Evolutionary conservation across 1,140 invertebrate genomes (phyloP), one percentile per base, ranked within the genome.

Genomic region (Calephelis virginiensis): DNA sequence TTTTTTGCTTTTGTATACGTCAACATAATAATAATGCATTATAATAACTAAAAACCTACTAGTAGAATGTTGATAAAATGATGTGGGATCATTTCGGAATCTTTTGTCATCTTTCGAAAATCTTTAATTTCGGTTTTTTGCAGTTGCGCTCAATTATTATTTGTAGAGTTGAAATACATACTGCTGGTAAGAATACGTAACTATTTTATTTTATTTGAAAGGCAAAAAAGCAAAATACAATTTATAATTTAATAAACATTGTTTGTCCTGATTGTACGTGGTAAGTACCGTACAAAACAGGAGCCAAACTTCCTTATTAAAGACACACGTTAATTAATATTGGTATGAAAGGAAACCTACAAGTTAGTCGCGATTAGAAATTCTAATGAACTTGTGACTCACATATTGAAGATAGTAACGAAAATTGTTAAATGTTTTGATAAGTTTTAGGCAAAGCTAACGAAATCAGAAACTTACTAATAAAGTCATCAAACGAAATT

Each of bases 321-420:
- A 85, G 73, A 80, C 68, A 82, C 70, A 73, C 75, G 74, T 84
- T 90, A 89, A 90, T 90, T 87, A 90, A 89, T 90, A 85, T 81
- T 75, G 73, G 71, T 75, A 78, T 85, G 82, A 89, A 85, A 83
- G 85, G 85, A 78, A 80, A 83, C 86, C 87, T 88, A 76, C 86
- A 90, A 87, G 79, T 89, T 85, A 77, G 68, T 71, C 72, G 68
- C 78, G 82, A 87, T 86, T 81, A 76, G 70, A 79, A 82, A 81
- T 83, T 77, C 76, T 82, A 82, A 74, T 75, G 75, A 80, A 80
- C 74, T 80, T 70, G 66, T 73, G 48, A 78, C 71, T 69, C 74
- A 74, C 80, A 82, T 64, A 59, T 61, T 70, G 66, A 78, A 76
- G 74, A 68, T 74, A 68, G 46, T 63, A 68, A 69, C 65, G 70